Evolutionary conservation across 2,888 invertebrate genomes (phyloP), one percentile per base, ranked within the genome.

Genomic region (Orchesella flavescens): DNA sequence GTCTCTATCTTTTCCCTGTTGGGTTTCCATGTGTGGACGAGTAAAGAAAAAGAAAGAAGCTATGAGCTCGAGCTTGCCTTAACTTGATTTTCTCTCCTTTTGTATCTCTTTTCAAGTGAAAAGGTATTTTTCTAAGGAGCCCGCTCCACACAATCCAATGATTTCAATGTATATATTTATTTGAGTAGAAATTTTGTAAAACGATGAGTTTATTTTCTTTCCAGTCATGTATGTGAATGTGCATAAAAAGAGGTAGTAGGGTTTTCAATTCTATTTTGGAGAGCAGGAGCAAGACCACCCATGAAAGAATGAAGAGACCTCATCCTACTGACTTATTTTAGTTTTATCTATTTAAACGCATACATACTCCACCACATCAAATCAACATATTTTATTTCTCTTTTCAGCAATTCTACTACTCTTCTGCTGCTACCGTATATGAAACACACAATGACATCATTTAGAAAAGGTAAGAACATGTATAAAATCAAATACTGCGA

Each of bases 401-500:
- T n/a, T n/a, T 19, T 17, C 17, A 57, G 57, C 17, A 19, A 17
- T 19, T 10, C 10, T 19, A 57, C 15, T 19, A 57, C 61, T 61
- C 12, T 24, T 4, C 61, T 13, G 24, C 59, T 21, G 7, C 59
- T 17, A 61, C 53, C 61, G 24, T 24, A 34, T 2, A 34, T 49
- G 10, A n/a, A 43, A 65, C 65, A 65, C 65, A 65, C 43, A 44
- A 65, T 46, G 68, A 12, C 49, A 49, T 49, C 49, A 49, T 49
- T 19, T 19, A 49, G 9, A 17, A 71, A 43, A 43, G 61, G 17
- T n/a, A 66, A 21, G 34, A 49, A 19, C 68, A 78, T 61, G 83
- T 79, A 84, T 63, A 73, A 77, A 73, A 83, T 73, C 80, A 74
- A 46, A 78, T 61, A 65, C 77, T 59, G 61, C 78, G 69, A 84